A percentile compares a stretch with the other conserved stretches of the same genome.
These are phyloP conservation scores for Cyphomyrmex costatus DNA, from an alignment of 1,140 invertebrate species.

Conservation along the genomic window DNA sequence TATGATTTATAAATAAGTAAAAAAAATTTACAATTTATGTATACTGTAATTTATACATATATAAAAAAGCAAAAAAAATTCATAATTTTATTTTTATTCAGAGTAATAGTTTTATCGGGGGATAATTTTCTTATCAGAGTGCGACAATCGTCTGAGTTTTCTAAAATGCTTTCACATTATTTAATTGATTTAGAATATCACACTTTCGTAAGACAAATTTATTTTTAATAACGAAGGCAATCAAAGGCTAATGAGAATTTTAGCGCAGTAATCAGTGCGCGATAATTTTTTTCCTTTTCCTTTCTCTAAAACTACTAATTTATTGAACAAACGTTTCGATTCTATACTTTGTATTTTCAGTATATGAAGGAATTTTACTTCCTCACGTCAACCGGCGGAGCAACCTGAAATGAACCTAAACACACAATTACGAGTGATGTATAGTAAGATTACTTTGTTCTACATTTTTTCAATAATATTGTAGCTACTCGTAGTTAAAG, in stretches of 20 bases:
- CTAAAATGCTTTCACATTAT: conserved; percentile 10
- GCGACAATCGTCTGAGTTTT: conserved; percentile 1
- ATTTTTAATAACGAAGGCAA: not conserved
- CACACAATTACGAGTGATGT: not conserved
- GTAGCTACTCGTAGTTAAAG: not conserved
- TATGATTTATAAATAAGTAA: conserved; percentile 1
- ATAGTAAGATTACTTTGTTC: not conserved
- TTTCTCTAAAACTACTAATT: too few relatives aligned
- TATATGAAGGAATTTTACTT: too few relatives aligned
- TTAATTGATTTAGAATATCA: not conserved
- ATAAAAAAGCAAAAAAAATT: not conserved
- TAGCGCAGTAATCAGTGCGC: too few relatives aligned
- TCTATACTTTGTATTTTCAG: too few relatives aligned
- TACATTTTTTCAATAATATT: conserved; percentile 25
- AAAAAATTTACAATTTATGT: not conserved
- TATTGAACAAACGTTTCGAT: too few relatives aligned
- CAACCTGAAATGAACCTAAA: not conserved
- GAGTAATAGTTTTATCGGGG: not conserved
- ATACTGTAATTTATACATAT: not conserved
- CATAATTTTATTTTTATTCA: conserved; percentile 21
- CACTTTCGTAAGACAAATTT: not conserved
- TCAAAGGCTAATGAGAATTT: too few relatives aligned
- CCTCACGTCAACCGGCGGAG: too few relatives aligned
- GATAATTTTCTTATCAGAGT: conserved; percentile 30
- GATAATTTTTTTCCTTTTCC: too few relatives aligned